Conservation (phyloP, 2,113 vertebrate genomes). For the Chitala chitala region DNA sequence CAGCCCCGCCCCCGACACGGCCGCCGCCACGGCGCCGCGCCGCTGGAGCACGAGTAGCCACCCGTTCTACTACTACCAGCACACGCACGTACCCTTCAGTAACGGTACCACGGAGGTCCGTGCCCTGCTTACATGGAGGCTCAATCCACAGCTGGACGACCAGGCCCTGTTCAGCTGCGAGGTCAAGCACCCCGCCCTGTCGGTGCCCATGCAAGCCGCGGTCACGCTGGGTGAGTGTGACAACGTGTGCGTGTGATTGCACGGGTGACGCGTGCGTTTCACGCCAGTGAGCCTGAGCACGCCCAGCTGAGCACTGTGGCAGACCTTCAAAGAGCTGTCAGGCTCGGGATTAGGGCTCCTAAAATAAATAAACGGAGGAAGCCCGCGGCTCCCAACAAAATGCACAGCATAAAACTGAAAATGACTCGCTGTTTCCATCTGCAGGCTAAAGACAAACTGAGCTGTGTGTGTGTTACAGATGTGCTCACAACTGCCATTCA, state of each 20-base stretch:
- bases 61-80: conserved; percentile 79
- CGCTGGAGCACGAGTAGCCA: conserved; percentile 80
- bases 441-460: background rate
- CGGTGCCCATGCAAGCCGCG: conserved; percentile 93
- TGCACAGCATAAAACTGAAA: background rate
- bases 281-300: too few relatives aligned
- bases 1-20: conserved; percentile 59
- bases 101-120: conserved; percentile 83
- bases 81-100: conserved; percentile 61
- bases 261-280: too few relatives aligned
- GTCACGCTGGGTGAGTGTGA: conserved; percentile 80
- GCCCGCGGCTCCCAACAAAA: background rate
- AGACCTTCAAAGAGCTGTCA: background rate
- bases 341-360: background rate
- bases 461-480: too few relatives aligned
- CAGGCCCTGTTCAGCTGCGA: conserved; percentile 93
- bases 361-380: background rate
- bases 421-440: background rate
- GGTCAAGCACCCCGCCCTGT: conserved; percentile 88
- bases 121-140: conserved; percentile 84
- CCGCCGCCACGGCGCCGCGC: conserved; percentile 86
- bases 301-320: too few relatives aligned
- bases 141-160: conserved; percentile 88
- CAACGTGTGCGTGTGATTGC: too few relatives aligned
- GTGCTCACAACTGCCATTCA: too few relatives aligned